These are phyloP conservation scores for Hydrozoanthus gracilis DNA, from an alignment of 92 coral and sea anemone genomes.

Conservation along the genomic window DNA sequence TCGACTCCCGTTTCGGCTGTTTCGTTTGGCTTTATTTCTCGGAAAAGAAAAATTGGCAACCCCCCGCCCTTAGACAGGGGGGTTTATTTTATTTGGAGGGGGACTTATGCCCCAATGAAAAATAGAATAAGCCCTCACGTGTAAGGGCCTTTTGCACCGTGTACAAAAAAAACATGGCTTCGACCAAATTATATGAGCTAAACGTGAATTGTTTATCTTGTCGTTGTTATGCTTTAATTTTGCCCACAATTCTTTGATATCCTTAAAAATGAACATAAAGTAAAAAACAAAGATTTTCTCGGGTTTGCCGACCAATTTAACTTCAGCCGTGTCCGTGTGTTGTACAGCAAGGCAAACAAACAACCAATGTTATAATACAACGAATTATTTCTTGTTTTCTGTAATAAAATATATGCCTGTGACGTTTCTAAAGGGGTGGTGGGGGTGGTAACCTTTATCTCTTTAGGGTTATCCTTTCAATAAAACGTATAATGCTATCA, in stretches of 20 bases:
- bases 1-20: conserved; percentile 18
- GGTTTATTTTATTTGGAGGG: background rate
- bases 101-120: background rate
- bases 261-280: background rate
- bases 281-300: background rate
- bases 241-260: background rate
- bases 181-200: background rate
- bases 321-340: too few species aligned
- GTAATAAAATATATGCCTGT: too few species aligned
- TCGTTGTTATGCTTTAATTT: background rate
- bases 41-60: conserved; percentile 10
- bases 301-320: background rate
- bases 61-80: background rate
- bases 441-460: too few species aligned
- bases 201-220: background rate
- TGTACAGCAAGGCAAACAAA: too few species aligned
- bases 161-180: conserved; percentile 1
- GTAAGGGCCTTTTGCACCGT: background rate
- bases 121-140: background rate
- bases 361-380: too few species aligned
- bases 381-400: too few species aligned
- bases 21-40: conserved; percentile 7
- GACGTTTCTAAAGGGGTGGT: too few species aligned
- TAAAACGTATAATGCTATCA: too few species aligned
- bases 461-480: too few species aligned